Conservation (phyloP, 1,140 invertebrate species). For the Venustaconcha ellipsiformis region DNA sequence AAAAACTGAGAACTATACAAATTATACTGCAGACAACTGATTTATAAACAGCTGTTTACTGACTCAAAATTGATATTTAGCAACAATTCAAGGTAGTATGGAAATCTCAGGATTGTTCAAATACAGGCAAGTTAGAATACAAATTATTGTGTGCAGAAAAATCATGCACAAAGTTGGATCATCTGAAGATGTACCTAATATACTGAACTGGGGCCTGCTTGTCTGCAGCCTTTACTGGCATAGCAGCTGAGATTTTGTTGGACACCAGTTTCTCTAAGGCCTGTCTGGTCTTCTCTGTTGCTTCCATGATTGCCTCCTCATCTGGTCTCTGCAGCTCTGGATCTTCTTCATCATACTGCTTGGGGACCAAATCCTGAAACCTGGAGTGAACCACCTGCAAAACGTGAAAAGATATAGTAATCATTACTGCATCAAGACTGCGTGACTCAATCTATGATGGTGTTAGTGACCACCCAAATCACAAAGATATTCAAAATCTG, state of each 20-base stretch:
- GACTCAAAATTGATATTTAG: too few species aligned
- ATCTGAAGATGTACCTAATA: conserved; percentile 72
- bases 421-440: conserved; percentile 1
- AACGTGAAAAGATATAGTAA: neutral
- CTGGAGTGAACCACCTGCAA: conserved; percentile 94
- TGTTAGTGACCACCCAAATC: too few species aligned
- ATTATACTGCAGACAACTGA: too few species aligned
- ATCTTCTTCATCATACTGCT: conserved; percentile 93
- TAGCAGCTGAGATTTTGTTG: conserved; percentile 80
- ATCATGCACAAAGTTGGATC: too few species aligned
- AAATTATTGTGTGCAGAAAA: too few species aligned
- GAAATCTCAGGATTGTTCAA: too few species aligned
- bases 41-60: too few species aligned
- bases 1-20: too few species aligned
- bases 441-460: too few species aligned
- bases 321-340: conserved; percentile 86
- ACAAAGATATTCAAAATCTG: too few species aligned
- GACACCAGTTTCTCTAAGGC: conserved; percentile 67
- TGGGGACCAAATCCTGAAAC: conserved; percentile 90
- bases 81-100: too few species aligned
- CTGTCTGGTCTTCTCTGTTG: conserved; percentile 66
- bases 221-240: conserved; percentile 92
- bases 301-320: conserved; percentile 84
- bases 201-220: conserved; percentile 94
- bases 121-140: too few species aligned